Evolutionary conservation across 2,888 invertebrate species (phyloP).

Genomic region (Phengaris alcon): DNA sequence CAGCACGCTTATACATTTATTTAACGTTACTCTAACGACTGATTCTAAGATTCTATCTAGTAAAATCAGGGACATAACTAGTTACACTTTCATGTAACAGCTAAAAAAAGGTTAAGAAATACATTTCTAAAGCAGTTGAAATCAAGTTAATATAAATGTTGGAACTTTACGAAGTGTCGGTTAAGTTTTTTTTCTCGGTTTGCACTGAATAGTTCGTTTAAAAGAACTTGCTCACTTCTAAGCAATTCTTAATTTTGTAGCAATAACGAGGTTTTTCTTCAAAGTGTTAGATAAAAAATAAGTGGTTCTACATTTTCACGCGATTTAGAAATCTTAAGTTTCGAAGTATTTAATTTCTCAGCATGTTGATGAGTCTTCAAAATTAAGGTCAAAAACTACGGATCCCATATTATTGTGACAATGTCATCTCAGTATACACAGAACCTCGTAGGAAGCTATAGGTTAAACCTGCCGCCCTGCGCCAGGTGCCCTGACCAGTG

Average conservation of each 20-base stretch:
- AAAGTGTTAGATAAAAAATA: not conserved
- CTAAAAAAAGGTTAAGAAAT: not conserved
- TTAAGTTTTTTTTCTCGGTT: not conserved
- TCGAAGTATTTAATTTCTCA: too few species aligned
- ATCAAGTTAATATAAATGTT: slow-evolving; percentile 21
- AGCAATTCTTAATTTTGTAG: not conserved
- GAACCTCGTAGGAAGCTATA: too few species aligned
- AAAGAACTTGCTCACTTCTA: slow-evolving; percentile 10
- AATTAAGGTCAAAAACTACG: too few species aligned
- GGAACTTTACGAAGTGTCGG: slow-evolving; percentile 3
- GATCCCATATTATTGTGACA: too few species aligned
- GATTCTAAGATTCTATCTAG: too few species aligned
- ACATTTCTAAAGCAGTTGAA: slow-evolving; percentile 21
- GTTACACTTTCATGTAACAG: not conserved
- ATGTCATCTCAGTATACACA: too few species aligned
- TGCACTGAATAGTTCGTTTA: slow-evolving; percentile 16
- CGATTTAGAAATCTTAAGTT: too few species aligned
- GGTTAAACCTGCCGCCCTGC: too few species aligned
- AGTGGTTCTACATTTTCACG: not conserved
- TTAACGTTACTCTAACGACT: too few species aligned
- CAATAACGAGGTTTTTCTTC: not conserved
- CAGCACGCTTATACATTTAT: too few species aligned
- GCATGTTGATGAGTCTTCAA: too few species aligned
- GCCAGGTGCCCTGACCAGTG: too few species aligned
- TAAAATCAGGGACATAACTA: not conserved